Conservation (phyloP, 2,888 invertebrate species). For the Agriopis leucophaearia region DNA sequence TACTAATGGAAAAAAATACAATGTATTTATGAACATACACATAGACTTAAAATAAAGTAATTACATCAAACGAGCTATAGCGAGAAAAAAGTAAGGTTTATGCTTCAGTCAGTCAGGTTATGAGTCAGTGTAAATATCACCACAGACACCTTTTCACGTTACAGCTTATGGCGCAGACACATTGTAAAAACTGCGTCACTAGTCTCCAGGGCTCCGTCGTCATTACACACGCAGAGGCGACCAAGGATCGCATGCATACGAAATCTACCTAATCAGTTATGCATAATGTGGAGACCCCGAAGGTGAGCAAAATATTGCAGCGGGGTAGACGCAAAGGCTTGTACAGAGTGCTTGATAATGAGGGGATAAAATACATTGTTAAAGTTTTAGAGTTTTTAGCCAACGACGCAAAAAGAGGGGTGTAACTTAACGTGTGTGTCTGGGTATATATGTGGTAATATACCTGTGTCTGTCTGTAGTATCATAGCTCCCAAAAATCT, state of each 20-base stretch:
- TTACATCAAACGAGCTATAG: no score
- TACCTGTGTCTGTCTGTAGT: no score
- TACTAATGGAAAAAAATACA: no score
- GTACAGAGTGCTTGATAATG: constrained; percentile 52
- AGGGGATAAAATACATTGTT: background rate
- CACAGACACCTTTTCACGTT: background rate
- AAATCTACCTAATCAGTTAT: constrained; percentile 86
- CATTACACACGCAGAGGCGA: constrained; percentile 71
- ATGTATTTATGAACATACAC: no score
- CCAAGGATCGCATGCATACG: constrained; percentile 86
- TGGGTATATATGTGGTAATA: no score
- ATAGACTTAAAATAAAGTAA: no score
- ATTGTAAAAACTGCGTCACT: constrained; percentile 62
- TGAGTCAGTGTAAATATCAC: no score
- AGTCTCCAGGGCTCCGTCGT: constrained; percentile 71
- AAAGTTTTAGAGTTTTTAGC: background rate
- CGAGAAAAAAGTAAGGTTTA: no score
- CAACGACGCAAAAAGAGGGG: no score
- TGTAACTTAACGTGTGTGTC: no score
- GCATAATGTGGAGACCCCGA: constrained; percentile 86
- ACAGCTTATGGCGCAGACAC: constrained; percentile 21
- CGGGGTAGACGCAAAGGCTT: constrained; percentile 52
- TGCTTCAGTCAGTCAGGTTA: no score
- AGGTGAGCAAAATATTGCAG: constrained; percentile 85
- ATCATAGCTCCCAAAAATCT: no score